Percentiles rank a stretch among this genome's conserved stretches.
Conservation (phyloP, 2,888 invertebrate genomes). For the Catocala fraxini region DNA sequence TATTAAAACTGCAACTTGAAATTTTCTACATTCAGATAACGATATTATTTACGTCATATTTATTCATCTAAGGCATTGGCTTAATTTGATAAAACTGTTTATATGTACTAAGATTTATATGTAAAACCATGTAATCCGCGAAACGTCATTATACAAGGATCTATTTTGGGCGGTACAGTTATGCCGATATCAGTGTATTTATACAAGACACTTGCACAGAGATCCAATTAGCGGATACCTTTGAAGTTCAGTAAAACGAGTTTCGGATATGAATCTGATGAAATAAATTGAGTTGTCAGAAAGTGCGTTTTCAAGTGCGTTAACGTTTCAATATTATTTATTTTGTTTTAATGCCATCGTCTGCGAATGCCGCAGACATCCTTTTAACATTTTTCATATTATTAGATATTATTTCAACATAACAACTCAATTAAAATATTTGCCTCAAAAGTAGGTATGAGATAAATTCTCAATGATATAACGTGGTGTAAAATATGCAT, state of each 20-base stretch:
- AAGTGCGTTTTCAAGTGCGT: slow-evolving; percentile 68
- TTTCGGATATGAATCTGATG: slow-evolving; percentile 76
- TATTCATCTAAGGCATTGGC: neutral
- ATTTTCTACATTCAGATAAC: slow-evolving; percentile 1
- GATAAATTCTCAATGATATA: too few species aligned
- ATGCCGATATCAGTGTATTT: slow-evolving; percentile 52
- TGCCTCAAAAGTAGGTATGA: neutral
- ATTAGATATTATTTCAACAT: slow-evolving; percentile 15
- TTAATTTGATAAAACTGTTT: too few species aligned
- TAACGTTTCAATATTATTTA: slow-evolving; percentile 68
- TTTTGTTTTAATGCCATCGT: slow-evolving; percentile 54
- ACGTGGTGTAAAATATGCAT: too few species aligned
- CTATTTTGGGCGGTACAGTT: slow-evolving; percentile 44
- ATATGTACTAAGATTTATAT: slow-evolving; percentile 1
- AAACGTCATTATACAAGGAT: slow-evolving; percentile 33
- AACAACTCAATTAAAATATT: slow-evolving; percentile 3
- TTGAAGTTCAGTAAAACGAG: slow-evolving; percentile 77
- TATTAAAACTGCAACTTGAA: slow-evolving; percentile 22
- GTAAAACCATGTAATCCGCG: slow-evolving; percentile 18
- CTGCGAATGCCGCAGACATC: slow-evolving; percentile 23
- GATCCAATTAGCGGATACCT: slow-evolving; percentile 78
- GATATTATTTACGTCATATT: slow-evolving; percentile 7
- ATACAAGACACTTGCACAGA: slow-evolving; percentile 40
- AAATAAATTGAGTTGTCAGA: slow-evolving; percentile 81
- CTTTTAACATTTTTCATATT: slow-evolving; percentile 29